phyloP scores from a whole-genome alignment of 64 coral and sea anemone species.

The Stichodactyla mertensii region DNA sequence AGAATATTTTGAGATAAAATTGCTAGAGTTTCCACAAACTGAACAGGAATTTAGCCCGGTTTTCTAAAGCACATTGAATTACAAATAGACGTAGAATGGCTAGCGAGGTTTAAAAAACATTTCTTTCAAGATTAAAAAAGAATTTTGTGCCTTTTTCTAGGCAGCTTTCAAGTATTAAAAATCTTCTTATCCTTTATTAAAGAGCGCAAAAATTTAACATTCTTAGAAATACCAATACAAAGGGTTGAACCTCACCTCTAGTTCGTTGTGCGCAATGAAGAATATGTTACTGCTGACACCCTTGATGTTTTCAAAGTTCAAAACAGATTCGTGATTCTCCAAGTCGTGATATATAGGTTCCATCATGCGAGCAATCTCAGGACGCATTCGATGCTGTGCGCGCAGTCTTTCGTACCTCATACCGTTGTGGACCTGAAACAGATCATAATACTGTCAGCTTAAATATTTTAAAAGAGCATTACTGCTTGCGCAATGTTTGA shows the following conservation, averaged over 20 bases:
- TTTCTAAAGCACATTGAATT: too few relatives aligned
- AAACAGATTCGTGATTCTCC: constrained; percentile 81
- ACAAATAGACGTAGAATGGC: too few relatives aligned
- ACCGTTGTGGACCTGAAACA: constrained; percentile 16
- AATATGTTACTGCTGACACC: constrained; percentile 67
- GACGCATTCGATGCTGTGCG: constrained; percentile 89
- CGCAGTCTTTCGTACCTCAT: constrained; percentile 56
- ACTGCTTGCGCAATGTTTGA: too few relatives aligned
- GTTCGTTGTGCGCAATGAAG: constrained; percentile 71
- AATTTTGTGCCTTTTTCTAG: neutral
- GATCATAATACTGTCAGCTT: neutral
- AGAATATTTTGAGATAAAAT: too few relatives aligned
- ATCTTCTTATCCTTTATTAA: too few relatives aligned
- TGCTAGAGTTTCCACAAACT: too few relatives aligned
- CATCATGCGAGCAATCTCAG: constrained; percentile 78
- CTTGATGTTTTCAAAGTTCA: constrained; percentile 76
- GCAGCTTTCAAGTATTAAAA: too few relatives aligned
- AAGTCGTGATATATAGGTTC: constrained; percentile 73
- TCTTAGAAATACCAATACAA: neutral
- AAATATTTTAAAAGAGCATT: too few relatives aligned
- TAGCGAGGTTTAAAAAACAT: too few relatives aligned
- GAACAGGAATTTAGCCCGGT: too few relatives aligned
- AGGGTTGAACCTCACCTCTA: constrained; percentile 31
- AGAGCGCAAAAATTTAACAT: neutral
- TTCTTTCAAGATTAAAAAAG: neutral